Percentiles rank a stretch among this genome's conserved stretches.
phyloP scores from a whole-genome alignment of 2,113 vertebrate genomes.

The Arizona elegans region DNA sequence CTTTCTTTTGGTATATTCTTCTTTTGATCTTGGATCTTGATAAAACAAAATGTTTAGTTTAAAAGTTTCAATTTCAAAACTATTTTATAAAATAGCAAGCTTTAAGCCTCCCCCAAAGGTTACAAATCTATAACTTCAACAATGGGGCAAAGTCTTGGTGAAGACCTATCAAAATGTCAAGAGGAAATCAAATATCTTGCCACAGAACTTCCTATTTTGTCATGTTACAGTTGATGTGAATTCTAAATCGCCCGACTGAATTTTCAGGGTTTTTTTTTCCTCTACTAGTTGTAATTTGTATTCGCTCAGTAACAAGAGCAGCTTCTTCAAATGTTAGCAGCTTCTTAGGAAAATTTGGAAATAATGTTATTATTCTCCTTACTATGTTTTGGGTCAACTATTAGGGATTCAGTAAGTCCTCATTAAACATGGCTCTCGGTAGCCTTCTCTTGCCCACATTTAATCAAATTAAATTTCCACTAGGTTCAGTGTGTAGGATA shows the following conservation, averaged over 20 bases:
- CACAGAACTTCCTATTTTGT: not conserved
- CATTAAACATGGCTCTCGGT: not conserved
- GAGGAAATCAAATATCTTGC: not conserved
- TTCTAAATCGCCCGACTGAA: not conserved
- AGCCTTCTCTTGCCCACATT: not conserved
- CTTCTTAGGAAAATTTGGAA: not conserved
- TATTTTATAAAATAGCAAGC: not conserved
- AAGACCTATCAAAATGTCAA: not conserved
- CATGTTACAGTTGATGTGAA: not conserved
- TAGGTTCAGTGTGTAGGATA: not conserved
- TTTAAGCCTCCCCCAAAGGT: not conserved
- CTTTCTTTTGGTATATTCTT: not conserved
- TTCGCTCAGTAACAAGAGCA: not conserved
- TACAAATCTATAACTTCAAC: not conserved
- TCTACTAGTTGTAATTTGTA: not conserved
- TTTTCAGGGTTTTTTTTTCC: not conserved
- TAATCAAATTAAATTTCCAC: not conserved
- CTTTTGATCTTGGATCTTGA: not conserved
- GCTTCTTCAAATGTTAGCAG: not conserved
- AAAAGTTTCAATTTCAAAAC: not conserved
- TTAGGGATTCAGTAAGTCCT: not conserved
- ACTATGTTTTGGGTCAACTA: not conserved
- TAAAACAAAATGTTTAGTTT: not conserved
- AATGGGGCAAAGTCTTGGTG: not conserved
- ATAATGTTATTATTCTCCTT: not conserved